Base-by-base conservation (phyloP, 2,797 vertebrate genomes). In the Chloroceryle inda region DNA sequence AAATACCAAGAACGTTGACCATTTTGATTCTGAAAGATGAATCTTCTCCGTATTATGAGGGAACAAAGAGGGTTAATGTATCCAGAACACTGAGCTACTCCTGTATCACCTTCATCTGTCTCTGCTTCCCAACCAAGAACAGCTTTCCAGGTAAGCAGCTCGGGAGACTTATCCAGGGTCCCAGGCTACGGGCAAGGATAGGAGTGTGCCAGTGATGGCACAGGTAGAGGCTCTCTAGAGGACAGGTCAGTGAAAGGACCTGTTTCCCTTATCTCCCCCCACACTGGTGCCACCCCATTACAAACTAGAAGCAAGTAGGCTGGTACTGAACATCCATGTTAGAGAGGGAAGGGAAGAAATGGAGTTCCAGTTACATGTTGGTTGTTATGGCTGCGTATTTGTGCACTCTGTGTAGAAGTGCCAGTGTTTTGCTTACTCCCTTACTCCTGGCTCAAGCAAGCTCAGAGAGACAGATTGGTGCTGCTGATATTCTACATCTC, bases 101-200 rank as follows among this genome's bases (percentile, higher is more conserved):
- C 35, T 0, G 0, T n/a, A 13, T 52, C 5, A 33, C 11, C 26
- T 52, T 63, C 31, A 18, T 67, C 29, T 84, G 14, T 10, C 4
- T 2, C 4, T 1, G 4, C 4, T 84, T 83, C 29, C 33, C 49
- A 45, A 16, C 14, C 9, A 71, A 19, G 42, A 37, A 44, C 6
- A 49, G 27, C 22, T 76, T 90, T 40, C 23, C 10, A 26, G 20
- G 20, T 11, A 23, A 45, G 53, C 42, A 58, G 26, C 26, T 15
- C 42, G n/a, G 26, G 27, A 50, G 11, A 37, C 18, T 33, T 42
- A 40, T 7, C 10, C n/a, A 45, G 21, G 13, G 6, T 35, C 8
- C 7, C 31, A 63, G 35, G 33, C 24, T 2, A 0, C 37, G 42
- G 20, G 24, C 74, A 55, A 59, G 21, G 37, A 55, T 5, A 15